Evolutionary conservation across 2,888 invertebrate species (phyloP).

Genomic region (Drosophila dives): DNA sequence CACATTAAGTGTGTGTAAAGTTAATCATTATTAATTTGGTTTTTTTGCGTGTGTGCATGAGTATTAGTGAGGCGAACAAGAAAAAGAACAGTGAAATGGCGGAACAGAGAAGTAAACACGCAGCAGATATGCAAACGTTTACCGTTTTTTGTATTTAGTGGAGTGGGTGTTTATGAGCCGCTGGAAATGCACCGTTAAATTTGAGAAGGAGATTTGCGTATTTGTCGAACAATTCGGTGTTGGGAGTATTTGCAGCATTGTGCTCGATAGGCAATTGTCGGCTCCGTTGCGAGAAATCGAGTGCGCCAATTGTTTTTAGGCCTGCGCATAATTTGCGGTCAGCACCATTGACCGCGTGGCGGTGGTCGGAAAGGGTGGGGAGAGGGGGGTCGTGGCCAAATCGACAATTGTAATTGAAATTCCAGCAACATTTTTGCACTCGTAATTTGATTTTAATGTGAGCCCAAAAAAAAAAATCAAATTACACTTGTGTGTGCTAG

Average conservation of each 20-base stretch:
- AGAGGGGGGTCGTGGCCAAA: conserved; percentile 9
- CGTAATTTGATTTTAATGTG: conserved; percentile 71
- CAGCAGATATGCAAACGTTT: conserved; percentile 40
- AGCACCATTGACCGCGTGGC: conserved; percentile 11
- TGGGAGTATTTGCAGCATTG: conserved; percentile 25
- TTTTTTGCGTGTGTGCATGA: background rate
- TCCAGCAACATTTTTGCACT: conserved; percentile 57
- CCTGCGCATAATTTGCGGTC: conserved; percentile 43
- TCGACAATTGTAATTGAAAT: conserved; percentile 71
- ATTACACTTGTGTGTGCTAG: background rate
- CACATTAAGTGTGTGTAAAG: background rate
- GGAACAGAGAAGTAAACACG: conserved; percentile 38
- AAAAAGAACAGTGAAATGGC: conserved; percentile 40
- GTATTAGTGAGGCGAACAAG: background rate
- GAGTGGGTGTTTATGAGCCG: conserved; percentile 18
- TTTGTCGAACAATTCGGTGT: conserved; percentile 21
- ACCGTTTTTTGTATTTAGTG: conserved; percentile 2
- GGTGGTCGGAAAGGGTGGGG: background rate
- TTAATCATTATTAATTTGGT: background rate
- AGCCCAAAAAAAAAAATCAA: conserved; percentile 19
- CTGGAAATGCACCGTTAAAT: conserved; percentile 5
- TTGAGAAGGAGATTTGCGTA: conserved; percentile 1
- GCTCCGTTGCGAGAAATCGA: conserved; percentile 6
- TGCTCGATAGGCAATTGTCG: conserved; percentile 36
- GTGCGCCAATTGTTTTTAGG: conserved; percentile 34